Evolutionary conservation across 2,797 vertebrate genomes (phyloP).

Genomic region (Clarias pachynema): DNA sequence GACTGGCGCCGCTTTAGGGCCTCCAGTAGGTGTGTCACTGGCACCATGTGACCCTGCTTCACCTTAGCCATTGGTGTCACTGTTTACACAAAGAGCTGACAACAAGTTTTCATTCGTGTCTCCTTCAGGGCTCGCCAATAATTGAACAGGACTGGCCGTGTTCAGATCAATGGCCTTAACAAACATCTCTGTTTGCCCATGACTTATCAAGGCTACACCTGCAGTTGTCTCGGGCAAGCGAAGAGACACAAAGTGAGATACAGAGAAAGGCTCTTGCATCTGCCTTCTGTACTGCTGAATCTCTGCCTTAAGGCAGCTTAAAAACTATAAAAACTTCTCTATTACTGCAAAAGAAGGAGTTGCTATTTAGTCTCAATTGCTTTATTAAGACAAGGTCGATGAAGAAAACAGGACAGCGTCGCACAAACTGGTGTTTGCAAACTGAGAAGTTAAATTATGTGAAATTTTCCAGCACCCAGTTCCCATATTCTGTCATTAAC

Average conservation of each 20-base stretch:
- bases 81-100: conserved; percentile 71
- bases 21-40: conserved; percentile 75
- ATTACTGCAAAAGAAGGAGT: neutral
- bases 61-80: conserved; percentile 70
- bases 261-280: conserved; percentile 3
- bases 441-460: conserved; percentile 62
- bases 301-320: neutral
- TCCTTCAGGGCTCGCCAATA: conserved; percentile 62
- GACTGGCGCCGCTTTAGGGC: conserved; percentile 70
- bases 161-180: conserved; percentile 75
- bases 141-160: conserved; percentile 65
- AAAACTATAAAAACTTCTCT: neutral
- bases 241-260: conserved; percentile 5
- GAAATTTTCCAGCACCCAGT: conserved; percentile 42
- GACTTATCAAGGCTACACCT: conserved; percentile 64
- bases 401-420: conserved; percentile 77
- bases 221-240: conserved; percentile 47
- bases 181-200: conserved; percentile 72
- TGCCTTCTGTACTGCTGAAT: neutral
- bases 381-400: conserved; percentile 67
- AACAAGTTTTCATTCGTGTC: conserved; percentile 61
- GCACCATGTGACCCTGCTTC: conserved; percentile 79
- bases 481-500: neutral
- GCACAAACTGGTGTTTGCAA: conserved; percentile 23
- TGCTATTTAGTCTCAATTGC: conserved; percentile 41